These are phyloP conservation scores for Drosophila guanche DNA, from an alignment of 1,140 invertebrate species.

Conservation along the genomic window DNA sequence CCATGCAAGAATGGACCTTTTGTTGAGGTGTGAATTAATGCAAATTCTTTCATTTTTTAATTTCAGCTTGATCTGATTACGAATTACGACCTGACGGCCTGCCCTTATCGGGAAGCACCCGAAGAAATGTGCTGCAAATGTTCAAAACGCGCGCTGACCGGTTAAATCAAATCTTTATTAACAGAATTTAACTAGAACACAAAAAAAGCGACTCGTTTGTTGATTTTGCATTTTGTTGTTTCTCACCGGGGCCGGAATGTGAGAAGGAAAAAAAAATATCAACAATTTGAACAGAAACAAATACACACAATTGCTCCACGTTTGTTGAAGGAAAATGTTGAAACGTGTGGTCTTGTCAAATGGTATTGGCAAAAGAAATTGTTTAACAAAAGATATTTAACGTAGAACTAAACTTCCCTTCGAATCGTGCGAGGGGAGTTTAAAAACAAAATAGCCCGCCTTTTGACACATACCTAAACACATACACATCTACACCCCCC, in stretches of 20 bases:
- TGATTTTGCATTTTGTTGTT: constrained; percentile 15
- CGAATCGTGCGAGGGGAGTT: not conserved
- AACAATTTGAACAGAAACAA: constrained; percentile 28
- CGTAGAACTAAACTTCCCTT: constrained; percentile 52
- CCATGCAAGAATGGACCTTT: not conserved
- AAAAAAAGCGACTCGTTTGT: constrained; percentile 8
- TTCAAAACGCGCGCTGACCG: constrained; percentile 39
- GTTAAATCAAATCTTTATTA: constrained; percentile 55
- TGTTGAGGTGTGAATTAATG: constrained; percentile 3
- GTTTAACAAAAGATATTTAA: constrained; percentile 71
- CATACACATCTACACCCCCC: constrained; percentile 29
- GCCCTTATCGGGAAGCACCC: too few relatives aligned
- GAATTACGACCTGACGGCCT: not conserved
- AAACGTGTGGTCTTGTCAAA: constrained; percentile 76
- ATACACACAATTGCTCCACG: constrained; percentile 30
- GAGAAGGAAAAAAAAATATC: constrained; percentile 4
- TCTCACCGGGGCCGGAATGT: constrained; percentile 32
- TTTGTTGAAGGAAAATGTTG: constrained; percentile 66
- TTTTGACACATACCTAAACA: constrained; percentile 42
- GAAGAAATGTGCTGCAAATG: constrained; percentile 8
- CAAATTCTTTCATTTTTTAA: not conserved
- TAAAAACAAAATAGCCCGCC: constrained; percentile 27
- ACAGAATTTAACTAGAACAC: constrained; percentile 48
- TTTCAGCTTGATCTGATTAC: constrained; percentile 7
- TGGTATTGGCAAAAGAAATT: constrained; percentile 78